These are phyloP conservation scores for Lamellibrachia columna DNA, from an alignment of 2,888 invertebrate species.

Conservation along the genomic window DNA sequence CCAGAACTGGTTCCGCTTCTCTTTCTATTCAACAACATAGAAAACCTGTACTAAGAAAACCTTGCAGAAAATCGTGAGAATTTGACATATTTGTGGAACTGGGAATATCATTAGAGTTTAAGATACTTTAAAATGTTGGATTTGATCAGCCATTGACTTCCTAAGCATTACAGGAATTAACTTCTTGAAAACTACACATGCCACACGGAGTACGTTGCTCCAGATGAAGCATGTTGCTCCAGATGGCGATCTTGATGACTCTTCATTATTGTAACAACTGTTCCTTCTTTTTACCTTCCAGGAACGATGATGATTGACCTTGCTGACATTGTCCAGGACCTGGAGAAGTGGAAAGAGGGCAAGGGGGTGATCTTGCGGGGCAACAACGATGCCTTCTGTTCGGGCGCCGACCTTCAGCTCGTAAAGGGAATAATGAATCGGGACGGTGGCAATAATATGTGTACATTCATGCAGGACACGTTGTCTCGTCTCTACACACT, in stretches of 20 bases:
- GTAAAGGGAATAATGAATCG: constrained; percentile 46
- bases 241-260: too few species aligned
- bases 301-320: constrained; percentile 71
- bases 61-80: background rate
- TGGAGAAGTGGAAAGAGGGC: constrained; percentile 67
- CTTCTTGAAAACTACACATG: too few species aligned
- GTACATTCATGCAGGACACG: constrained; percentile 67
- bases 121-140: background rate
- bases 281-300: constrained; percentile 48
- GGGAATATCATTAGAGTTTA: background rate
- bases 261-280: background rate
- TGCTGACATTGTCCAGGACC: constrained; percentile 61
- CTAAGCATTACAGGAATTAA: background rate
- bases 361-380: constrained; percentile 68
- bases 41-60: background rate
- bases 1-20: background rate
- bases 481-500: constrained; percentile 64
- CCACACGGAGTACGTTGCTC: too few species aligned
- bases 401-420: constrained; percentile 68
- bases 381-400: constrained; percentile 68
- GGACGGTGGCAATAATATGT: constrained; percentile 64
- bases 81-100: too few species aligned
- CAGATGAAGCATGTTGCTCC: background rate
- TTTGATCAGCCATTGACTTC: background rate
- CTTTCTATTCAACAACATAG: background rate